Base-by-base conservation (phyloP, 2,113 vertebrate genomes). In the Hirundichthys speculiger region DNA sequence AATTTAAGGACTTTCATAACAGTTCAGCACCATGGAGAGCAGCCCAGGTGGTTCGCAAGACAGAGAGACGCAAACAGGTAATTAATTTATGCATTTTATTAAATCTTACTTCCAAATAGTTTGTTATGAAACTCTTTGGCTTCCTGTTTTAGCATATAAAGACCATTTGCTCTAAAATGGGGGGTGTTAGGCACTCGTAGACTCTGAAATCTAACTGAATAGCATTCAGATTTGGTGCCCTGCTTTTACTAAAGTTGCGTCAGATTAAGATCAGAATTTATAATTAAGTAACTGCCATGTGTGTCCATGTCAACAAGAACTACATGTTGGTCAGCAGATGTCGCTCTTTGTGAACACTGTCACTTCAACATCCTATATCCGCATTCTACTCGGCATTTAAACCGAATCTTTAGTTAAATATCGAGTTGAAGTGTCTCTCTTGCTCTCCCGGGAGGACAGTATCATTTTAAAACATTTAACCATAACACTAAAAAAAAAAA, bases 1-100 rank as follows among this genome's bases (percentile, higher is more conserved):
- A 61, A 64, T 69, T 9, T 58, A 48, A 5, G 14, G 45, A 4
- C 13, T 49, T n/a, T 30, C 16, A 15, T 39, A 4, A 18, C n/a
- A 24, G 65, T 89, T 90, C 90, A 91, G 88, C 70, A 93, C 90
- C 90, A 87, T 55, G 90, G 90, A 92, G 70, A 93, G 90, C 88
- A 43, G 56, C 79, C 41, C 24, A 25, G 5, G 21, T 15, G 4
- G 12, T 45, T n/a, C 11, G 43, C n/a, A 18, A 9, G n/a, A 18
- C 43, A n/a, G n/a, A 9, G n/a, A n/a, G n/a, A n/a, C n/a, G n/a
- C n/a, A 45, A 8, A 18, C 0, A n/a, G 18, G 8, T 2, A 3
- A 45, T 18, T 18, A 5, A 19, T 3, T 7, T 8, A n/a, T 11
- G 11, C 18, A 16, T 43, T 19, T 45, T 8, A 45, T 45, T 3